Percentiles rank a stretch among this genome's conserved stretches.
Conservation (phyloP, 2,797 vertebrate genomes). For the Tokudaia tokunoshimensis region DNA sequence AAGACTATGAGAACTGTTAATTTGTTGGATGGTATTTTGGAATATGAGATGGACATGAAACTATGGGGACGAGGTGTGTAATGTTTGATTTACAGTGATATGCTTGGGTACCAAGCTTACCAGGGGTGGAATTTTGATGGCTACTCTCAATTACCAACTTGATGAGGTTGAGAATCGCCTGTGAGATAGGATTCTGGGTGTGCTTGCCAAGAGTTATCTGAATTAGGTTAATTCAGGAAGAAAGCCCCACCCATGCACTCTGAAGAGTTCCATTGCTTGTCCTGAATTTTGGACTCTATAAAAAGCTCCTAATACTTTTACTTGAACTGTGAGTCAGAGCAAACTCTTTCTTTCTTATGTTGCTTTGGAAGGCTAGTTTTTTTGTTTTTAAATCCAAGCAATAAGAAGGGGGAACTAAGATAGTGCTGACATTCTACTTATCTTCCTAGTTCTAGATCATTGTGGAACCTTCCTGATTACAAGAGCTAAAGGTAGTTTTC, state of each 20-base stretch:
- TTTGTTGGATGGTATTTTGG: too few relatives aligned
- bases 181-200: too few relatives aligned
- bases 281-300: neutral
- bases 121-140: too few relatives aligned
- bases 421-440: neutral
- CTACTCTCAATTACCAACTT: too few relatives aligned
- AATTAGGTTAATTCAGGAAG: neutral
- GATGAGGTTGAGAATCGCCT: too few relatives aligned
- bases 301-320: neutral
- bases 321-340: neutral
- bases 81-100: too few relatives aligned
- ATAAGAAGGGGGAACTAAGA: neutral
- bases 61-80: too few relatives aligned
- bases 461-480: neutral
- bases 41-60: too few relatives aligned
- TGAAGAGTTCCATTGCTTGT: neutral
- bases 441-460: neutral
- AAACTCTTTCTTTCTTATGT: neutral
- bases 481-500: conserved; percentile 9
- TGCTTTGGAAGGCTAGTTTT: neutral
- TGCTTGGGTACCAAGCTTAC: too few relatives aligned
- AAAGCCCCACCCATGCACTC: neutral
- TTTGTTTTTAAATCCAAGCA: neutral
- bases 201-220: neutral
- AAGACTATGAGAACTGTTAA: too few relatives aligned